Evolutionary conservation across 2,888 invertebrate species (phyloP).

Genomic region (Ophion slaviceki): DNA sequence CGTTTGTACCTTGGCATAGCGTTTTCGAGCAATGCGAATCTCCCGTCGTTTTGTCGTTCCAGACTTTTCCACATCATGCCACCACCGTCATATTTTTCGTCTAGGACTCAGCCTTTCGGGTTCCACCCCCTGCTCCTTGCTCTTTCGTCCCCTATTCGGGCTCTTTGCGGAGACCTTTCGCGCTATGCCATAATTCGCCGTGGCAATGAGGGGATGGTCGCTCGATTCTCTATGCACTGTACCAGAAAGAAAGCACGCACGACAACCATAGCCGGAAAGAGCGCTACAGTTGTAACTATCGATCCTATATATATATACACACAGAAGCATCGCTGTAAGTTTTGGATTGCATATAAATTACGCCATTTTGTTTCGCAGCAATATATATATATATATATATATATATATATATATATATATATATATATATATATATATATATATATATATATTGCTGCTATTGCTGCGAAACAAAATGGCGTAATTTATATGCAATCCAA

Average conservation of each 20-base stretch:
- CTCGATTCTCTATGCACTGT: background rate
- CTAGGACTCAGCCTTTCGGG: constrained; percentile 1
- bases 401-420: background rate
- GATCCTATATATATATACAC: background rate
- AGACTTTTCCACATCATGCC: constrained; percentile 28
- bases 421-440: background rate
- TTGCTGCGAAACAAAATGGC: constrained; percentile 8
- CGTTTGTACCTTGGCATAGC: constrained; percentile 9
- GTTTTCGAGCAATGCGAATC: background rate
- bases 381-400: background rate
- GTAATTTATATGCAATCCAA: constrained; percentile 11
- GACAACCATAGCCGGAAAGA: constrained; percentile 8
- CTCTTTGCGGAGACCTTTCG: constrained; percentile 15
- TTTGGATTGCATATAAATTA: no score
- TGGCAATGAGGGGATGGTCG: constrained; percentile 1
- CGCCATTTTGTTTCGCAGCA: no score
- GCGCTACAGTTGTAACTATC: background rate
- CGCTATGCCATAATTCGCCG: constrained; percentile 29
- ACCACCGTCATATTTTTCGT: constrained; percentile 38
- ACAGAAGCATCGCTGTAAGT: no score
- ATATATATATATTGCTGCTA: background rate
- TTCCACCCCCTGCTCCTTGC: background rate
- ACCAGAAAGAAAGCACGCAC: constrained; percentile 15
- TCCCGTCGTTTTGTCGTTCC: constrained; percentile 2
- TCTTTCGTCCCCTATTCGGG: background rate